These are phyloP conservation scores for Chamaedrilus cognettii DNA, from an alignment of 2,888 invertebrate species.

Conservation along the genomic window DNA sequence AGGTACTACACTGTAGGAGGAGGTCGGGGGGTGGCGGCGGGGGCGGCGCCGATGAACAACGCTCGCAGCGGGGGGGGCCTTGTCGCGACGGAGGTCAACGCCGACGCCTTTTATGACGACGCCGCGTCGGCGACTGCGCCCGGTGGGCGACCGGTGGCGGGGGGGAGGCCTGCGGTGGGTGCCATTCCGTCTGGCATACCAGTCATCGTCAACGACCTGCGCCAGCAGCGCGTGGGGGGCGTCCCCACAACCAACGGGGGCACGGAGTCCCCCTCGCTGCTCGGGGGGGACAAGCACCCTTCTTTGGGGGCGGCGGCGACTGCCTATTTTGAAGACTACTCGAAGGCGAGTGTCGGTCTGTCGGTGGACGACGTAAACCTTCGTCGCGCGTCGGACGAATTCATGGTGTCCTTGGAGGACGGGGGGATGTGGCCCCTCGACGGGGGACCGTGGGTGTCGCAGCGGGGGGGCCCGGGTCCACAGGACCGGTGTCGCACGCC, in stretches of 20 bases:
- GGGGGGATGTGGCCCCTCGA: neutral
- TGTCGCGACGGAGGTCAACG: neutral
- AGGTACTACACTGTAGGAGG: neutral
- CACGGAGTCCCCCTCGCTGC: too few species aligned
- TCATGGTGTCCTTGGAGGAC: neutral
- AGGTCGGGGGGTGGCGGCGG: too few species aligned
- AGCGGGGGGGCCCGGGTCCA: neutral
- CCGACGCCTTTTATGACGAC: neutral
- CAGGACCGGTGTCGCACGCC: slow-evolving; percentile 10
- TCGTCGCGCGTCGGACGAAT: neutral
- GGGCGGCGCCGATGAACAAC: slow-evolving; percentile 10
- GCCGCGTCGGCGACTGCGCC: neutral
- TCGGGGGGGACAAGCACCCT: too few species aligned
- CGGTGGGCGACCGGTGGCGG: neutral
- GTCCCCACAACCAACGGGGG: too few species aligned
- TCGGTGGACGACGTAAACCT: neutral
- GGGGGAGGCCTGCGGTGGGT: neutral
- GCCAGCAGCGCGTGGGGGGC: neutral
- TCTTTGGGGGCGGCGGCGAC: too few species aligned
- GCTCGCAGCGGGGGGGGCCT: neutral
- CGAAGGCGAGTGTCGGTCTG: too few species aligned
- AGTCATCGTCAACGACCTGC: slow-evolving; percentile 10
- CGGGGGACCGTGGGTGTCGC: neutral
- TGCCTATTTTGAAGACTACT: too few species aligned
- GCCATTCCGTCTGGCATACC: slow-evolving; percentile 10